Evolutionary conservation across 2,113 vertebrate species (phyloP).

Genomic region (Chionis minor): DNA sequence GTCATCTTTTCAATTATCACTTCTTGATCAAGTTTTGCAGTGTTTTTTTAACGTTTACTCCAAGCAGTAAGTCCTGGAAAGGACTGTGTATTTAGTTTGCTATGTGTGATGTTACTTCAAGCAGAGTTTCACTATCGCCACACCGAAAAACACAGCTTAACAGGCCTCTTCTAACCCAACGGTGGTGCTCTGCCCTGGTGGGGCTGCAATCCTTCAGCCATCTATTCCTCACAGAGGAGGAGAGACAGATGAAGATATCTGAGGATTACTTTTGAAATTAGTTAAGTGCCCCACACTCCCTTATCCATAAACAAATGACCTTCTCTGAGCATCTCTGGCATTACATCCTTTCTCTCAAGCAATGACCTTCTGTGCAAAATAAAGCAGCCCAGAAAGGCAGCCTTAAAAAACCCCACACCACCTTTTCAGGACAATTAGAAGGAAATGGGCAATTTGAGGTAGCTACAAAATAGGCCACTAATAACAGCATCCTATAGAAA

Average conservation of each 20-base stretch:
- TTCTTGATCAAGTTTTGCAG: conserved; percentile 28
- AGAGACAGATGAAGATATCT: neutral
- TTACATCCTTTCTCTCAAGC: neutral
- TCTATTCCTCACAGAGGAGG: neutral
- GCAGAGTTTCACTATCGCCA: neutral
- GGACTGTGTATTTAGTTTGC: neutral
- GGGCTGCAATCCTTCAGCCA: neutral
- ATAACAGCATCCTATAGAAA: neutral
- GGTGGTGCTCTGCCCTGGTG: neutral
- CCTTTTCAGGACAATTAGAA: neutral
- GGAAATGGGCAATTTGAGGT: neutral
- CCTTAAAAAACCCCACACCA: neutral
- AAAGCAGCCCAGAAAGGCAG: neutral
- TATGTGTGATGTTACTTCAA: neutral
- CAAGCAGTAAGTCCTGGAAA: neutral
- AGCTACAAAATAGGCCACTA: neutral
- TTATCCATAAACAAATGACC: neutral
- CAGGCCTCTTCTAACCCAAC: neutral
- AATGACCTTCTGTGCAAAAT: neutral
- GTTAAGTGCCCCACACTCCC: neutral
- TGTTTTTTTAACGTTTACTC: neutral
- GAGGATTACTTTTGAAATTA: neutral
- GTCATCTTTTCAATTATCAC: conserved; percentile 62
- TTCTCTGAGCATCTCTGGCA: neutral
- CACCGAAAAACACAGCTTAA: neutral